Evolutionary conservation across 2,113 vertebrate species (phyloP), one percentile per base, ranked within the genome.

Genomic region (Phaetusa simplex): DNA sequence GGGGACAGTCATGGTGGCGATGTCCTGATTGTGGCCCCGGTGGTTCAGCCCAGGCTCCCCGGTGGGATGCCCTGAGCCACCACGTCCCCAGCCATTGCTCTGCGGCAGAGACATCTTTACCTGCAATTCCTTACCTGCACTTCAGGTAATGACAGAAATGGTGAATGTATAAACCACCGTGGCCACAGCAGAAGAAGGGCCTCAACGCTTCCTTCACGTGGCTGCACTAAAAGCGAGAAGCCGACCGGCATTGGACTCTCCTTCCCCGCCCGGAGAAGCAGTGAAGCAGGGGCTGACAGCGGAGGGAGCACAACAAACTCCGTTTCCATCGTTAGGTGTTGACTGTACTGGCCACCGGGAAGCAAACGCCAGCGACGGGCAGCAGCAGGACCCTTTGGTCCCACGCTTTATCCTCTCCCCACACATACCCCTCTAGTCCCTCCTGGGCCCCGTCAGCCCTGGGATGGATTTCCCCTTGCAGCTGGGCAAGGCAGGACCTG

Each of bases 11-110:
- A 0, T 53, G 52, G 30, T 22, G 29, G 19, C 16, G 65, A 26
- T 8, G 10, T 53, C 38, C 45, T 26, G n/a, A 38, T 8, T 34
- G 52, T 45, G 43, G 11, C 19, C 36, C 3, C 1, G 3, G 9
- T 1, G 2, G 2, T 7, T 81, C 9, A 11, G 4, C 12, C 19
- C 61, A 9, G 11, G 12, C 16, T 64, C 11, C 22, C 36, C 1
- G 4, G 8, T 32, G 40, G 61, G 61, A 32, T 1, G 3, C 38
- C 12, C 42, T 18, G 45, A 64, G 30, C 32, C 1, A 0, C 32
- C 1, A 0, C n/a, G 36, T 3, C 16, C 23, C 29, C 27, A 6
- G 29, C 4, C 1, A 0, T 4, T 34, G 40, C 30, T 77, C 18
- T 69, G 27, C 43, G 40, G 43, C 53, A 72, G 53, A 81, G 36